These are phyloP conservation scores for Sinodicranocentrus sp. DNA, from an alignment of 2,888 invertebrate genomes.

Conservation along the genomic window DNA sequence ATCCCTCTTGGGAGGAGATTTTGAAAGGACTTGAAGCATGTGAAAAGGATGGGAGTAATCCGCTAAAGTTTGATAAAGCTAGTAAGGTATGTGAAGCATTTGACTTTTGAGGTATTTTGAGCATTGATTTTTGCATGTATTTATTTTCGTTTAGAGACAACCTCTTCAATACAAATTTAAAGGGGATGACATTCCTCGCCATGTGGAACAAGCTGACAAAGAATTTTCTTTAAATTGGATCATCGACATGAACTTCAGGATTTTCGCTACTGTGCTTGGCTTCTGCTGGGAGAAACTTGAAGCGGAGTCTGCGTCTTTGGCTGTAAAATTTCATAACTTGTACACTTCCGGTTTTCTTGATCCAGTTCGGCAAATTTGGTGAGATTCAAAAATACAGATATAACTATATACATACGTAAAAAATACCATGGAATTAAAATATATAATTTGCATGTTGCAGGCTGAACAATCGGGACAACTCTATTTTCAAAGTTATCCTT, in stretches of 20 bases:
- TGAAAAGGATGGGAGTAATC: background rate
- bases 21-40: background rate
- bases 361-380: conserved; percentile 46
- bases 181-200: background rate
- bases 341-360: conserved; percentile 43
- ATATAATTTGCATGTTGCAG: background rate
- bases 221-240: conserved; percentile 57
- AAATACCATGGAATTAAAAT: no score
- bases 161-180: background rate
- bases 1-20: conserved; percentile 19
- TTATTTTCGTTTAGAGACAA: background rate
- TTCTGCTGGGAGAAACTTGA: conserved; percentile 18
- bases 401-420: background rate
- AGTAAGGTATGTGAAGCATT: background rate
- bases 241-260: conserved; percentile 22
- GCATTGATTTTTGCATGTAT: no score
- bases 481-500: conserved; percentile 9
- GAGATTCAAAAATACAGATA: background rate
- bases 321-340: conserved; percentile 13
- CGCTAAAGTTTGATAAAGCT: conserved; percentile 15
- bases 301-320: background rate
- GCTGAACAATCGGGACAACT: conserved; percentile 31
- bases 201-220: conserved; percentile 50
- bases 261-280: conserved; percentile 48
- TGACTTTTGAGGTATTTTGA: no score